Conservation (phyloP, 1,140 invertebrate genomes). For the Drosophila truncata region DNA sequence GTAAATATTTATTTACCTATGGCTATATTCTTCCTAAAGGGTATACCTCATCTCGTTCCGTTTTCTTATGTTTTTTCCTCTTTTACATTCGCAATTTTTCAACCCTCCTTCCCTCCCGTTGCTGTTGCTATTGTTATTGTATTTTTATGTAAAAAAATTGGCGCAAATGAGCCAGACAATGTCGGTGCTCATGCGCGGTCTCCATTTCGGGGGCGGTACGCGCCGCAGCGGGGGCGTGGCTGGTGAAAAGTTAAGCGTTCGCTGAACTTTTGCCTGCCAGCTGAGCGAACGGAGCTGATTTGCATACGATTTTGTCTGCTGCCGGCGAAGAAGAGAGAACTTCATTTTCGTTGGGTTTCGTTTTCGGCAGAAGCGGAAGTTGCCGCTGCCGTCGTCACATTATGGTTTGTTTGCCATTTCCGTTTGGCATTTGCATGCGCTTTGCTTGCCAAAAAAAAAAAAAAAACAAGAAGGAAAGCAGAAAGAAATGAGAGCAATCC, state of each 20-base stretch:
- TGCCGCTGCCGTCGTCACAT: conserved; percentile 73
- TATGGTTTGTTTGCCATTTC: conserved; percentile 84
- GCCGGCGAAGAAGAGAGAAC: conserved; percentile 36
- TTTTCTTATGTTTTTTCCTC: conserved; percentile 20
- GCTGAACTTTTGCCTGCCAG: conserved; percentile 78
- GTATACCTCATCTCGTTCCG: not conserved
- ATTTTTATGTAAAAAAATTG: conserved; percentile 82
- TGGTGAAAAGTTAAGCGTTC: conserved; percentile 77
- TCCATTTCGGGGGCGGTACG: conserved; percentile 33
- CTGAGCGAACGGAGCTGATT: conserved; percentile 56
- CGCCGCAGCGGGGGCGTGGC: conserved; percentile 22
- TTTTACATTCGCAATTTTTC: conserved; percentile 31
- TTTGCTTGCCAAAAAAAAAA: conserved; percentile 54
- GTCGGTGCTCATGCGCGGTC: conserved; percentile 78
- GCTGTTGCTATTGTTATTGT: conserved; percentile 46
- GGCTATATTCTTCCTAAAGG: not conserved
- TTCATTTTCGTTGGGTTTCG: conserved; percentile 31
- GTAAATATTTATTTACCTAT: not conserved
- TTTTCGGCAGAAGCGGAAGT: conserved; percentile 73
- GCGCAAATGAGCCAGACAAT: conserved; percentile 83
- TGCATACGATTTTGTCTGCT: conserved; percentile 80
- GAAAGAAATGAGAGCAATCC: conserved; percentile 20
- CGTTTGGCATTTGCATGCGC: conserved; percentile 80
- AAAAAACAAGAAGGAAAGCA: not conserved
- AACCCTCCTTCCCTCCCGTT: conserved; percentile 17